These are phyloP conservation scores for Hofmannophila pseudospretella DNA, from an alignment of 2,888 invertebrate genomes.

Conservation along the genomic window DNA sequence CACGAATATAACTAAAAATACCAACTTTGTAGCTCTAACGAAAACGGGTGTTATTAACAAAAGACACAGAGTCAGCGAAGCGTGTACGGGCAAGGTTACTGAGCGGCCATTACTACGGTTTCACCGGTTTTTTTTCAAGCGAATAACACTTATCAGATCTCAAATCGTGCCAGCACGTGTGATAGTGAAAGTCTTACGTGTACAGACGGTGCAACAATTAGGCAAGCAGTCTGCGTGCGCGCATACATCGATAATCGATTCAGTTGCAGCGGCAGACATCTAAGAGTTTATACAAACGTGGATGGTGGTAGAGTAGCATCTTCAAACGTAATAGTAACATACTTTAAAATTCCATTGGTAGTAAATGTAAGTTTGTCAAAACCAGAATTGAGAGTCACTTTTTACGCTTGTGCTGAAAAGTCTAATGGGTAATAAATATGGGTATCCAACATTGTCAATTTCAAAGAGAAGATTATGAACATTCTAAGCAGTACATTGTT, in stretches of 20 bases:
- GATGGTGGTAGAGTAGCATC: background rate
- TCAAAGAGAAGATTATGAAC: too few relatives aligned
- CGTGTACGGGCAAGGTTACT: constrained; percentile 49
- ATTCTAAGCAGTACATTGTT: too few relatives aligned
- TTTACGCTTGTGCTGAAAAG: too few relatives aligned
- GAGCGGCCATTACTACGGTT: constrained; percentile 30
- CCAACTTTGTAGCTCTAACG: constrained; percentile 20
- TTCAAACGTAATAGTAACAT: too few relatives aligned
- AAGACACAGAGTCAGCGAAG: constrained; percentile 37
- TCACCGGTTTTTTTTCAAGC: constrained; percentile 11
- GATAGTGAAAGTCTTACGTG: constrained; percentile 48
- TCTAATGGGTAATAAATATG: too few relatives aligned
- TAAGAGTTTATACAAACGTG: background rate
- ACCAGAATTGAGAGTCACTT: too few relatives aligned
- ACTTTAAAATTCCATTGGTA: too few relatives aligned
- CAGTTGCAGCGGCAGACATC: constrained; percentile 18
- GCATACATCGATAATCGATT: constrained; percentile 34
- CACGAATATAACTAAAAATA: constrained; percentile 2
- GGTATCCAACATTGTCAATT: too few relatives aligned
- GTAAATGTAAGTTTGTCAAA: too few relatives aligned
- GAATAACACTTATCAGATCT: constrained; percentile 26
- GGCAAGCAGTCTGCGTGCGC: constrained; percentile 31
- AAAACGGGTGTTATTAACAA: constrained; percentile 36
- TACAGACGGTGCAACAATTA: constrained; percentile 15
- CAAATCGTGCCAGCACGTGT: constrained; percentile 30